Conservation (phyloP, 2,888 invertebrate species). For the Smittia aterrima region DNA sequence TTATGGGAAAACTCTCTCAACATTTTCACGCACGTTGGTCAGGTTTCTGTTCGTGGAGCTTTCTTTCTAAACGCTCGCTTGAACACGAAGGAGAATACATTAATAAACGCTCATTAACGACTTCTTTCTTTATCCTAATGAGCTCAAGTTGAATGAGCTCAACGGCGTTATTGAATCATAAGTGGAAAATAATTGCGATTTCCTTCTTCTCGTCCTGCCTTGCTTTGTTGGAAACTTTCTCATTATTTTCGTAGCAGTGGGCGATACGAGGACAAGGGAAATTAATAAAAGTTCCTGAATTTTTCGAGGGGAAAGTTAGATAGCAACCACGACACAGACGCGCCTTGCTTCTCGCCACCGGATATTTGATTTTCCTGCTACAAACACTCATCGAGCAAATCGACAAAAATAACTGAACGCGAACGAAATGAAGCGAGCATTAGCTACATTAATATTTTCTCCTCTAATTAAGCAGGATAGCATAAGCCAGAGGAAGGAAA, state of each 20-base stretch:
- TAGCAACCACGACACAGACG: too few relatives aligned
- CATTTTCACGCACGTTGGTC: too few relatives aligned
- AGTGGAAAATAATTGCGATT: conserved; percentile 9
- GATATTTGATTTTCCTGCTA: neutral
- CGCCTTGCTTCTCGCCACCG: neutral
- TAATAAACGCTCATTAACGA: conserved; percentile 22
- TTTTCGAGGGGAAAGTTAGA: neutral
- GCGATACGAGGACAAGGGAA: too few relatives aligned
- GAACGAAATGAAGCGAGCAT: neutral
- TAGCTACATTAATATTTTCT: conserved; percentile 4
- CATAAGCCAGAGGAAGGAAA: neutral
- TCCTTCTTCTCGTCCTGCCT: neutral
- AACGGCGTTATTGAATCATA: neutral
- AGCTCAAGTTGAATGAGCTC: neutral
- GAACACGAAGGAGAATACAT: conserved; percentile 2
- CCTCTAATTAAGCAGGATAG: neutral
- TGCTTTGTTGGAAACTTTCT: neutral
- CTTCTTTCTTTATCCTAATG: neutral
- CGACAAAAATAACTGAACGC: neutral
- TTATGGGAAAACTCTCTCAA: neutral
- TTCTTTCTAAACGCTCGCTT: neutral
- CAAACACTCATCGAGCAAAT: neutral
- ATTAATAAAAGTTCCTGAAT: neutral
- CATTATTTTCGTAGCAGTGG: too few relatives aligned
- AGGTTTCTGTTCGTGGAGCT: neutral